These are phyloP conservation scores for Heptranchias perlo DNA, from an alignment of 2,113 vertebrate genomes.

Conservation along the genomic window DNA sequence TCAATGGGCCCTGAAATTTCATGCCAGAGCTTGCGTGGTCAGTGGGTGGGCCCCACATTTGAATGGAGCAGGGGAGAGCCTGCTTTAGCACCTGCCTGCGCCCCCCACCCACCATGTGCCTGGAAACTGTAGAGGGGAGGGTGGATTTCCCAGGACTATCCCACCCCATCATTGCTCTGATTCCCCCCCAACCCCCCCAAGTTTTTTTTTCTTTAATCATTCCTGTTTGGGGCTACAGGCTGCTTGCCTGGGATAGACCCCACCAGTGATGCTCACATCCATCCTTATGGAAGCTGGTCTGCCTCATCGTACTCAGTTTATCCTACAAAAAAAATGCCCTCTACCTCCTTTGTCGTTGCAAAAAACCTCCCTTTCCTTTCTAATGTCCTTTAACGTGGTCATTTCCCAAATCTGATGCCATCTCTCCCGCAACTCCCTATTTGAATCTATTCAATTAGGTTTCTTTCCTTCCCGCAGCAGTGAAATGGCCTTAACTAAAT, in stretches of 20 bases:
- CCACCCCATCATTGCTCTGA: too few relatives aligned
- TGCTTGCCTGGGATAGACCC: neutral
- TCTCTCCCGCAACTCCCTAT: too few relatives aligned
- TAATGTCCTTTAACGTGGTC: too few relatives aligned
- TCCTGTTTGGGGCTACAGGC: neutral
- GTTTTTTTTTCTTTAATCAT: neutral
- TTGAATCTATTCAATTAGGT: too few relatives aligned
- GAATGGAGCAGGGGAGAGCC: neutral
- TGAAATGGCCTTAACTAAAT: too few relatives aligned
- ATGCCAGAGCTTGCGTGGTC: neutral
- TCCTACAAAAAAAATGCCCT: neutral
- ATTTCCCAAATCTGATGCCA: too few relatives aligned
- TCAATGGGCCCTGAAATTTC: neutral
- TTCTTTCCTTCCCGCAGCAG: too few relatives aligned
- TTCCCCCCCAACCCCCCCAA: neutral
- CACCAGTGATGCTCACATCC: neutral
- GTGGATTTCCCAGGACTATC: too few relatives aligned
- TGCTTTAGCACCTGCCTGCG: neutral
- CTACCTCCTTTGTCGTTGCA: neutral
- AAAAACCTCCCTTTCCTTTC: too few relatives aligned
- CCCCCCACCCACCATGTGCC: neutral
- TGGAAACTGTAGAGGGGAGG: neutral
- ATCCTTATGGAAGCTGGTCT: neutral
- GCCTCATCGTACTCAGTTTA: neutral
- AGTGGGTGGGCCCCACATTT: neutral